Evolutionary conservation across 2,888 invertebrate genomes (phyloP).

Genomic region (Luperina nickerlii): DNA sequence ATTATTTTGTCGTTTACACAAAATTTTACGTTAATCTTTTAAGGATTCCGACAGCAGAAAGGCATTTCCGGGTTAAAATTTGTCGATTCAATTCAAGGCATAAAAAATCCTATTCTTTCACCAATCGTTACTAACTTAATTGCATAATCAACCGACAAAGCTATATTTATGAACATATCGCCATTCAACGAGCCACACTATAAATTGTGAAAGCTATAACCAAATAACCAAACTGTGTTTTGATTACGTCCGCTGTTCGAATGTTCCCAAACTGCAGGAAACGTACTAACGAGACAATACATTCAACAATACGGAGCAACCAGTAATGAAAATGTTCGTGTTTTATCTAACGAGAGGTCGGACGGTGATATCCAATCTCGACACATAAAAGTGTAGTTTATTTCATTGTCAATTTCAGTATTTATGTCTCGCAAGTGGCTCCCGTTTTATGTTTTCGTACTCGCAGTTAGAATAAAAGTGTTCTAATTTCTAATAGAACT

Average conservation of each 20-base stretch:
- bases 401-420: constrained; percentile 11
- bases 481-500: not conserved
- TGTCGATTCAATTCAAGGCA: not conserved
- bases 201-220: constrained; percentile 20
- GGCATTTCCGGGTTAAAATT: not conserved
- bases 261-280: constrained; percentile 18
- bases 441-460: constrained; percentile 26
- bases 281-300: constrained; percentile 31
- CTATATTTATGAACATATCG: constrained; percentile 2
- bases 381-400: constrained; percentile 36
- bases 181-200: not conserved
- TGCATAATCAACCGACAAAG: constrained; percentile 10
- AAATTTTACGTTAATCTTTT: too few relatives aligned
- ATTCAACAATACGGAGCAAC: constrained; percentile 22
- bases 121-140: not conserved
- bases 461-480: constrained; percentile 17
- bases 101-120: not conserved
- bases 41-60: too few relatives aligned
- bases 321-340: constrained; percentile 34
- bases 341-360: constrained; percentile 18
- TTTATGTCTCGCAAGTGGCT: constrained; percentile 10
- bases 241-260: constrained; percentile 25
- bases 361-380: constrained; percentile 18
- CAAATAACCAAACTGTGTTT: constrained; percentile 26
- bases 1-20: too few relatives aligned